phyloP scores from a whole-genome alignment of 1,140 invertebrate genomes.

The Scaptomyza pallida region DNA sequence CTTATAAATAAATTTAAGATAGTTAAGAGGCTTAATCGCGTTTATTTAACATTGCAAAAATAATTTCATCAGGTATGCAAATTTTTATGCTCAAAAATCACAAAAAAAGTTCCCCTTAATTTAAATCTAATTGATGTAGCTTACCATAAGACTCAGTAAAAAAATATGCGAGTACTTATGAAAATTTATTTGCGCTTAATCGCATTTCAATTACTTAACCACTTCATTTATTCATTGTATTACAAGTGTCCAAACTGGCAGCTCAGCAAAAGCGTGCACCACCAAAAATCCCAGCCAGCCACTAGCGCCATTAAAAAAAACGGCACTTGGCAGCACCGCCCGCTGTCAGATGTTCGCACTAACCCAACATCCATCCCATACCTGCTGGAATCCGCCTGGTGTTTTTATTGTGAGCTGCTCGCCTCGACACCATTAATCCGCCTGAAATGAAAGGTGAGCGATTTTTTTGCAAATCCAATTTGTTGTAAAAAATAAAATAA shows the following conservation, averaged over 20 bases:
- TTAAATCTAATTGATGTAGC: conserved; percentile 24
- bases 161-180: conserved; percentile 21
- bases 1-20: too few species aligned
- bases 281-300: conserved; percentile 50
- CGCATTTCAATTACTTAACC: conserved; percentile 80
- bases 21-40: too few species aligned
- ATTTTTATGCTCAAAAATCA: too few species aligned
- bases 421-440: conserved; percentile 75
- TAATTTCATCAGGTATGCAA: conserved; percentile 1
- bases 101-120: background rate
- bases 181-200: conserved; percentile 56
- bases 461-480: conserved; percentile 81
- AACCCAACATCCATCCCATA: background rate
- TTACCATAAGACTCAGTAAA: background rate
- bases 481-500: conserved; percentile 56
- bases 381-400: background rate
- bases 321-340: conserved; percentile 34
- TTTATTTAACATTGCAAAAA: too few species aligned
- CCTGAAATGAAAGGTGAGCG: conserved; percentile 79
- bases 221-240: conserved; percentile 80
- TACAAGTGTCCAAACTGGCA: conserved; percentile 78
- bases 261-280: conserved; percentile 53
- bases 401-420: conserved; percentile 62
- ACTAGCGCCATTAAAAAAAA: conserved; percentile 27
- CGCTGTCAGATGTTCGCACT: conserved; percentile 26